Evolutionary conservation across 2,888 invertebrate genomes (phyloP).

Genomic region (Megamerina dolium): DNA sequence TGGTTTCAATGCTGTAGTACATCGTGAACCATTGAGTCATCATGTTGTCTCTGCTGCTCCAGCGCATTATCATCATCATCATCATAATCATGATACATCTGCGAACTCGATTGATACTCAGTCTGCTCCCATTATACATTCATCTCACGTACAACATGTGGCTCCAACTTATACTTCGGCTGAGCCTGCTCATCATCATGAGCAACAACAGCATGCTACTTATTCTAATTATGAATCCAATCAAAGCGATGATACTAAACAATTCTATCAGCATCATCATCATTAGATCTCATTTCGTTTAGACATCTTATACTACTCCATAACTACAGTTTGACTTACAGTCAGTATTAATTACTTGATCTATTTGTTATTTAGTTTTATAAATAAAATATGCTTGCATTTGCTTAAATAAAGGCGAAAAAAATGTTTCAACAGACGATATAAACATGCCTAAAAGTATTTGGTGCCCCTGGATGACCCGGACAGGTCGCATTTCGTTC

Average conservation of each 20-base stretch:
- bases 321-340: no score
- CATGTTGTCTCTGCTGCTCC: constrained; percentile 26
- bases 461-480: no score
- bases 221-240: constrained; percentile 15
- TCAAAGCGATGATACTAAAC: constrained; percentile 18
- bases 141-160: constrained; percentile 23
- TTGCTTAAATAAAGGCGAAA: no score
- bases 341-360: no score
- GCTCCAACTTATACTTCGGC: constrained; percentile 20
- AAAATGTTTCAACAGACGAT: no score
- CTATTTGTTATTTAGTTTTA: no score
- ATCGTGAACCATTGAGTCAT: constrained; percentile 37
- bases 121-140: constrained; percentile 18
- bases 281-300: not conserved
- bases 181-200: constrained; percentile 24
- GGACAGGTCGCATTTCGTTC: no score
- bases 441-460: no score
- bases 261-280: not conserved
- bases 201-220: constrained; percentile 20
- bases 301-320: no score
- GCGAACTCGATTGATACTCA: constrained; percentile 10
- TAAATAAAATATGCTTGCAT: no score
- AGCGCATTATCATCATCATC: constrained; percentile 29
- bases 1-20: constrained; percentile 47
- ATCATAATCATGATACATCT: no score